A percentile compares a stretch with the other conserved stretches of the same genome.
Evolutionary conservation across 2,888 invertebrate species (phyloP).

Genomic region (Koerneria pararmatus): DNA sequence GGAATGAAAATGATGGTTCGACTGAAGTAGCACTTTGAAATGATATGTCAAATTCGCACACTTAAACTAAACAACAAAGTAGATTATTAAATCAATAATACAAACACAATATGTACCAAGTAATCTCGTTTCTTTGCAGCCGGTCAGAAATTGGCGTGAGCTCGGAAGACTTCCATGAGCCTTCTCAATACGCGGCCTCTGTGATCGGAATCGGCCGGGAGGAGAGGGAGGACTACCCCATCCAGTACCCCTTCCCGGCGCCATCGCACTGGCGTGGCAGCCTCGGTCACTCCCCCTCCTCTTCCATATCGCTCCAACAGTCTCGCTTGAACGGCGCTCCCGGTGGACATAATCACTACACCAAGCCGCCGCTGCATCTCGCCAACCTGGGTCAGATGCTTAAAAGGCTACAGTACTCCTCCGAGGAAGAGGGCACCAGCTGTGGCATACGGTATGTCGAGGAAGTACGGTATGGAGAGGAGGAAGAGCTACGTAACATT

Average conservation of each 20-base stretch:
- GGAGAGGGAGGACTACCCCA: constrained; percentile 18
- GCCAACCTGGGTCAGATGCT: constrained; percentile 49
- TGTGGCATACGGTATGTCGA: background rate
- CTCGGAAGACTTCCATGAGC: constrained; percentile 24
- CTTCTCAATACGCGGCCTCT: constrained; percentile 33
- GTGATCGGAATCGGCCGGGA: constrained; percentile 21
- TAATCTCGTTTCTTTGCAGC: constrained; percentile 21
- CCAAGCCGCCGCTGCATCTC: constrained; percentile 45
- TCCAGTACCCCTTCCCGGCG: constrained; percentile 19
- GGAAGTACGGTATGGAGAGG: constrained; percentile 4
- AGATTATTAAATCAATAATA: too few species aligned
- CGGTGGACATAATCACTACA: constrained; percentile 28
- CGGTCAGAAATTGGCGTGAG: constrained; percentile 28
- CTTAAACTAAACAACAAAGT: too few species aligned
- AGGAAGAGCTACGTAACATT: constrained; percentile 34
- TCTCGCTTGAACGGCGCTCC: constrained; percentile 23
- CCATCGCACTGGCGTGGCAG: constrained; percentile 20
- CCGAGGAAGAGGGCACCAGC: constrained; percentile 17
- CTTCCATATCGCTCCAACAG: constrained; percentile 27
- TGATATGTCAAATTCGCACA: too few species aligned
- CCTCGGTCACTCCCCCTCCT: constrained; percentile 30
- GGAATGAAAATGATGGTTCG: too few species aligned
- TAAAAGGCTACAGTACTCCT: constrained; percentile 31
- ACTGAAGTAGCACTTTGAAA: too few species aligned
- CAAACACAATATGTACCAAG: too few species aligned